Evolutionary conservation across 2,113 vertebrate species (phyloP), one percentile per base, ranked within the genome.

Genomic region (Rhagologus leucostigma): DNA sequence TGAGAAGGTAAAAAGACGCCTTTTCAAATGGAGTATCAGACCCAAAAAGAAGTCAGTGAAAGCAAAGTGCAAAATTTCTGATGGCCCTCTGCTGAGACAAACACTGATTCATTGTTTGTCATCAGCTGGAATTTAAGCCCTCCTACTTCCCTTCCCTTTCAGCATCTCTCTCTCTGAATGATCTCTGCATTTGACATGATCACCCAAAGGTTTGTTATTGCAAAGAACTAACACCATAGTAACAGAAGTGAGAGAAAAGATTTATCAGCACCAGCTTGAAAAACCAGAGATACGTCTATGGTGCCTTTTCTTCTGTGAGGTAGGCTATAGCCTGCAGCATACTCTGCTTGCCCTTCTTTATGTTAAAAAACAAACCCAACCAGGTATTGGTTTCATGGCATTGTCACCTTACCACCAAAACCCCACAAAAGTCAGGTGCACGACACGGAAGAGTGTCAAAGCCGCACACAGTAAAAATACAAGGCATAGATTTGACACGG

Each of bases 51-150:
- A 91, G 64, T 55, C 56, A 84, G 41, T 41, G 22, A 86, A 96
- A 94, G 50, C 12, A 82, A 74, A 94, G 84, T 15, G 39, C 68
- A 88, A 87, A 94, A 93, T 90, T 90, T 93, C 71, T 82, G 81
- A 84, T 64, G 81, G 77, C 39, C 56, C 42, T 93, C 95, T 92
- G 49, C 94, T 87, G 93, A 79, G 88, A 93, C 53, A 95, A 95
- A 97, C 88, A 95, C 83, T 50, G 78, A 97, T 93, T 83, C 90
- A 95, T 41, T 96, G 80, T 95, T 95, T 85, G 64, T 88, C 84
- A 89, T 90, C 92, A 95, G 84, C 84, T 94, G 83, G 93, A 96
- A 97, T 96, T 67, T 64, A 64, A 93, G 71, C 91, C 86, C 84
- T 95, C 81, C 88, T 88, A 77, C 77, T 96, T 90, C 95, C 87